Percentiles rank a stretch among this genome's conserved stretches.
Evolutionary conservation across 2,113 vertebrate genomes (phyloP).

Genomic region (Dipodomys spectabilis): DNA sequence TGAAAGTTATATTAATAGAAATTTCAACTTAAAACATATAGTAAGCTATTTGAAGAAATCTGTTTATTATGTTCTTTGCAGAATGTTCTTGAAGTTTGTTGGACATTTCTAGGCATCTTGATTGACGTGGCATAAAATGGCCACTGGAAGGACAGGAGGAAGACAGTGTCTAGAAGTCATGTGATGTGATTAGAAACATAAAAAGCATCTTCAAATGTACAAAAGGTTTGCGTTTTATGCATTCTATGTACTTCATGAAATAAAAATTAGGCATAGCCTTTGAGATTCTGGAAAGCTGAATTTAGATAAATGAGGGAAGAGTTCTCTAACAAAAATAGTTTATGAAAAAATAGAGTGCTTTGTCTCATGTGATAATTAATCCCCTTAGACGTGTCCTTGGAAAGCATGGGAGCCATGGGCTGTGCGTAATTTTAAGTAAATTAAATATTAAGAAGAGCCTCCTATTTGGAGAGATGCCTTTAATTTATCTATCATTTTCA

Average conservation of each 20-base stretch:
- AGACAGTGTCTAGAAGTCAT: not conserved
- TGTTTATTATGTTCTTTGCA: not conserved
- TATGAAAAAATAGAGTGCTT: not conserved
- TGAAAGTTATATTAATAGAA: conserved; percentile 42
- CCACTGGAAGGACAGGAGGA: not conserved
- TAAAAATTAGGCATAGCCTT: not conserved
- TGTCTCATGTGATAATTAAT: not conserved
- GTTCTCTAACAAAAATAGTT: conserved; percentile 33
- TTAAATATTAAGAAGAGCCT: not conserved
- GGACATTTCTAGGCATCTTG: not conserved
- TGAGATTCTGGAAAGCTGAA: conserved; percentile 51
- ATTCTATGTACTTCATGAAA: not conserved
- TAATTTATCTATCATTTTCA: not conserved
- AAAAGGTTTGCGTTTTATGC: not conserved
- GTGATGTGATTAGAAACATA: not conserved
- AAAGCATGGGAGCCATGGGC: not conserved
- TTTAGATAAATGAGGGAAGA: conserved; percentile 12
- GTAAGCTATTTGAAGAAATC: not conserved
- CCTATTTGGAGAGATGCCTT: not conserved
- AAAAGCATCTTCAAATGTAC: not conserved
- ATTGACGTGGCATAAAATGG: not conserved
- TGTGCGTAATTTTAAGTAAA: not conserved
- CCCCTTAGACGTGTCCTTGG: not conserved
- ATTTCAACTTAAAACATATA: conserved; percentile 5
- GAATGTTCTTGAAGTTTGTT: not conserved